Evolutionary conservation across 2,113 vertebrate genomes (phyloP), one percentile per base, ranked within the genome.

Genomic region (Podarcis raffonei): DNA sequence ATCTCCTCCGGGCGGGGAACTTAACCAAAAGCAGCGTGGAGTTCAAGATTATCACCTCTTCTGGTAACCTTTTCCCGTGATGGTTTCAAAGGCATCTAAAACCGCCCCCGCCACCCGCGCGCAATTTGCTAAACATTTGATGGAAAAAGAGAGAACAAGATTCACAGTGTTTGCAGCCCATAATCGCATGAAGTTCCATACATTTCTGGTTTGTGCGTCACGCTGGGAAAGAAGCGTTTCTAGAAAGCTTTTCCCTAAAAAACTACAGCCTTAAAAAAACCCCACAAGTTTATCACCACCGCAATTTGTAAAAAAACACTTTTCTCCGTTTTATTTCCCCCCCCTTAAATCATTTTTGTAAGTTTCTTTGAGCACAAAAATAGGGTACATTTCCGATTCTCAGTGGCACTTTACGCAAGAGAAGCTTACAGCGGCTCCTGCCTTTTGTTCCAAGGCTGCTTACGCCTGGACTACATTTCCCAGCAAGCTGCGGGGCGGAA

Each of bases 401-500:
- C 25, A 72, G 30, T 53, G 42, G 72, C 25, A 32, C n/a, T 9
- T 8, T 66, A 11, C 77, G 35, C 25, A 35, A 8, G 1, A 62
- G 3, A 72, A n/a, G 2, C 18, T 71, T 5, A 39, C 69, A 30
- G 72, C n/a, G 71, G 37, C 75, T 0, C 2, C 2, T 2, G 6
- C 42, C 93, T 91, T 94, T 94, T 96, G 92, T 94, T 95, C 78
- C 78, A 3, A n/a, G n/a, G 72, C 32, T 39, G 86, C 11, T 76
- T 65, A 1, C 77, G 1, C 78, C 4, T 27, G 83, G 83, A 93
- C 92, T 95, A 59, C 91, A n/a, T 90, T 92, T 95, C 93, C 93
- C 92, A 87, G 87, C 66, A 90, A 86, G 74, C 92, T 89, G 25
- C 23, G 37, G 8, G 35, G 35, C 1, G 42, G 37, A 20, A 68